phyloP scores from a whole-genome alignment of 2,113 vertebrate genomes.

The Pionites leucogaster region DNA sequence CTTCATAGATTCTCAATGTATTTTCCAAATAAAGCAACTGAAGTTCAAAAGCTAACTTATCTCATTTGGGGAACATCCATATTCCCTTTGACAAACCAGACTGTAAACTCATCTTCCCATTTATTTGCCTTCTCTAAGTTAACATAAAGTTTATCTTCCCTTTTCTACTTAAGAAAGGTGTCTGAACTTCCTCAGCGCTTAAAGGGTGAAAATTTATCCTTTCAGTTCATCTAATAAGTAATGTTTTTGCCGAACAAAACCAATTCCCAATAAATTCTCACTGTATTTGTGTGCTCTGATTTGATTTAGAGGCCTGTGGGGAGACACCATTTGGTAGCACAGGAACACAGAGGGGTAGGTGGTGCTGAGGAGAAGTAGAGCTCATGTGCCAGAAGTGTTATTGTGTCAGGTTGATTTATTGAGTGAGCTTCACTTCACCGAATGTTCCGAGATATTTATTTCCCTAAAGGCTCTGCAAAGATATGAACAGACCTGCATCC shows the following conservation, averaged over 20 bases:
- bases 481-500: conserved; percentile 99
- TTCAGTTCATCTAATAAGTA: conserved; percentile 95
- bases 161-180: conserved; percentile 67
- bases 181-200: conserved; percentile 67
- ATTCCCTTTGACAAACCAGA: not conserved
- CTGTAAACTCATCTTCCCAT: not conserved
- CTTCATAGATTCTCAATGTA: not conserved
- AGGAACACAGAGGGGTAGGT: conserved; percentile 94
- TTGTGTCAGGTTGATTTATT: conserved; percentile 99
- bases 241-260: conserved; percentile 98
- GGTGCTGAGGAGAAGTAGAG: conserved; percentile 87
- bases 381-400: conserved; percentile 99
- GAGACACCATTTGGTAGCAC: conserved; percentile 99
- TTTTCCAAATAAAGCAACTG: not conserved
- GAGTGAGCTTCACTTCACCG: conserved; percentile 99
- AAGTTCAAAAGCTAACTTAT: not conserved
- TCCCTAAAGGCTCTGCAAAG: conserved; percentile 99
- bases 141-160: not conserved
- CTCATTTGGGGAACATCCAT: not conserved
- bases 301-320: conserved; percentile 99
- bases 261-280: conserved; percentile 99
- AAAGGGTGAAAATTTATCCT: conserved; percentile 90
- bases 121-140: not conserved
- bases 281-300: conserved; percentile 97
- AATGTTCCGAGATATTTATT: conserved; percentile 99